Evolutionary conservation across 35 echinoderm and acorn worm genomes (phyloP), one percentile per base, ranked within the genome.

Genomic region (Strongylocentrotus purpuratus): DNA sequence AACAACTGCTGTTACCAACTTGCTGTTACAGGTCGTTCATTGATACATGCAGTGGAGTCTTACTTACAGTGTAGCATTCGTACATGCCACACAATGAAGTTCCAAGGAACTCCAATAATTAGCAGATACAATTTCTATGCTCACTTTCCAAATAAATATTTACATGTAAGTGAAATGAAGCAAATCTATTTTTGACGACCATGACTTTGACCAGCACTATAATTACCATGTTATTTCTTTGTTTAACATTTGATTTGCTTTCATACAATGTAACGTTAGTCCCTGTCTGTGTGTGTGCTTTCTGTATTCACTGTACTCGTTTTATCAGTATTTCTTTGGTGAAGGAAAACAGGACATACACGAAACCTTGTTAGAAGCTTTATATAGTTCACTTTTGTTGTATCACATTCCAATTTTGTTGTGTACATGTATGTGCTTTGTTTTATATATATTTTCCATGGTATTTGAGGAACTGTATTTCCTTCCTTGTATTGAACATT

Each of bases 261-360:
- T n/a, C 8, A 3, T 78, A 59, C 25, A 70, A 70, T 28, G 61
- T 70, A 59, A 9, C 11, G 2, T 5, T 59, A 28, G 22, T 28
- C 61, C 17, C 61, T 70, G 61, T 70, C 17, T 70, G 65, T 78
- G 20, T 78, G 65, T 78, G 65, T 9, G 20, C 20, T n/a, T 78
- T 78, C 28, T 78, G 65, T 78, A 78, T 78, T 78, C 65, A 28
- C 22, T 78, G 7, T 31, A 28, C 22, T n/a, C 7, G 65, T 78
- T 78, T 78, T 78, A 78, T 78, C 65, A 78, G 65, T 78, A 78
- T 78, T 55, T 15, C 50, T 55, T 78, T 78, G 65, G 65, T 78
- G 65, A 78, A 28, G 65, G 65, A 78, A n/a, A 78, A 78, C 65
- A 25, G 65, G 65, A 78, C 65, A 25, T 22, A n/a, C 65, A 28